These are phyloP conservation scores for Cremastinae sp. DNA, from an alignment of 2,888 invertebrate species.

Conservation along the genomic window DNA sequence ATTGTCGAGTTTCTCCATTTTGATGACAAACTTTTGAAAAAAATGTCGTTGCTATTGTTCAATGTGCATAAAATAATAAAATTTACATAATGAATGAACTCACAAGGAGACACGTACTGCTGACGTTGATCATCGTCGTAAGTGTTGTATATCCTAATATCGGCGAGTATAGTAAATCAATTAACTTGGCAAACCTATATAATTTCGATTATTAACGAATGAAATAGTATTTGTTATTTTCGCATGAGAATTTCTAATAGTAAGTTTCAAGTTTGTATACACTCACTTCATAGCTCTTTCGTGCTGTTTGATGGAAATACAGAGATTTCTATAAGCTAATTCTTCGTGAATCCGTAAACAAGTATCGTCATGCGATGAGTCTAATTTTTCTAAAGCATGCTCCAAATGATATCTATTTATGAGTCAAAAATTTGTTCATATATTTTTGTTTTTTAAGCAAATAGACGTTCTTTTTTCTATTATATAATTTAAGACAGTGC, in stretches of 20 bases:
- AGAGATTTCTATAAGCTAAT: constrained; percentile 5
- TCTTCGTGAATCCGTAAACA: neutral
- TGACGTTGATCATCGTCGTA: constrained; percentile 29
- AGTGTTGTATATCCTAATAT: neutral
- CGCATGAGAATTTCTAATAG: neutral
- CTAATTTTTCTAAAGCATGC: too few species aligned
- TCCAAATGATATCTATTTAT: too few species aligned
- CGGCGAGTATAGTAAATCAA: constrained; percentile 28
- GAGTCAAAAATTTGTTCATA: too few species aligned
- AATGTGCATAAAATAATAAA: neutral
- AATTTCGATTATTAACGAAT: neutral
- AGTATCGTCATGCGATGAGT: too few species aligned
- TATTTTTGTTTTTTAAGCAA: too few species aligned
- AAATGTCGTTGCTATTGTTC: too few species aligned
- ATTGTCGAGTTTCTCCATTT: constrained; percentile 21
- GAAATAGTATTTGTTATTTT: neutral
- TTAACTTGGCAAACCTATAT: constrained; percentile 45
- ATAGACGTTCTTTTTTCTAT: too few species aligned
- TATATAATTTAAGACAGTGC: too few species aligned
- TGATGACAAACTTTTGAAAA: constrained; percentile 40
- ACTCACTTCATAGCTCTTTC: constrained; percentile 29
- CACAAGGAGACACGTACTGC: constrained; percentile 49
- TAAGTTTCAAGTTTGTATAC: neutral
- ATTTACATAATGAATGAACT: neutral
- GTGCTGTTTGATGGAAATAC: constrained; percentile 38